Percentiles rank a stretch among this genome's conserved stretches.
phyloP scores from a whole-genome alignment of 2,888 invertebrate genomes.

The Junonia oenone region DNA sequence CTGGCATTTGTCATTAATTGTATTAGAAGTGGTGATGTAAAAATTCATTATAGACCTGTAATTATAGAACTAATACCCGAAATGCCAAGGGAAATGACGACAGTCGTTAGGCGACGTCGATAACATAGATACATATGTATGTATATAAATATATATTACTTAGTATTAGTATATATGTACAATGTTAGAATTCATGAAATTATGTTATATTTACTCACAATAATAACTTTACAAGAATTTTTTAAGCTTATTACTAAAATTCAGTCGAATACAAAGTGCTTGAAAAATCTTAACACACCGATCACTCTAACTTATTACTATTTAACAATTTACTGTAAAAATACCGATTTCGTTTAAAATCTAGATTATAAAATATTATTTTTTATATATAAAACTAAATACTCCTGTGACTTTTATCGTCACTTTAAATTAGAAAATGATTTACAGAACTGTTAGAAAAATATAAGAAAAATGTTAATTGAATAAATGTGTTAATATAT shows the following conservation, averaged over 20 bases:
- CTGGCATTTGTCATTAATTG: not conserved
- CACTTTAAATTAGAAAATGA: not conserved
- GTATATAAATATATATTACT: no score
- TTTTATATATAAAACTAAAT: not conserved
- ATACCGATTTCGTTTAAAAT: not conserved
- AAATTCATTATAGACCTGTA: not conserved
- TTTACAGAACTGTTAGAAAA: no score
- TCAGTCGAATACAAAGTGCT: constrained; percentile 17
- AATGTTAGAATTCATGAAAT: no score
- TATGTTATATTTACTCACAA: no score
- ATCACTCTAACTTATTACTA: not conserved
- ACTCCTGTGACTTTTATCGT: not conserved
- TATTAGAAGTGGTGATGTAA: not conserved
- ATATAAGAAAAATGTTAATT: not conserved
- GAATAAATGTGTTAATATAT: no score
- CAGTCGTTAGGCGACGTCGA: not conserved
- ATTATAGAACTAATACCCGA: not conserved
- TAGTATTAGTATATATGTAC: no score
- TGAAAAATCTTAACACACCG: not conserved
- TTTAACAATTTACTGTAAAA: not conserved
- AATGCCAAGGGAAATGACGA: not conserved
- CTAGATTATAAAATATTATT: not conserved
- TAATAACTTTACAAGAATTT: not conserved
- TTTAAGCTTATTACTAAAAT: constrained; percentile 9
- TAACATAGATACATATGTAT: not conserved